Evolutionary conservation across 92 coral and sea anemone genomes (phyloP), one percentile per base, ranked within the genome.

Genomic region (Palythoa grandiflora): DNA sequence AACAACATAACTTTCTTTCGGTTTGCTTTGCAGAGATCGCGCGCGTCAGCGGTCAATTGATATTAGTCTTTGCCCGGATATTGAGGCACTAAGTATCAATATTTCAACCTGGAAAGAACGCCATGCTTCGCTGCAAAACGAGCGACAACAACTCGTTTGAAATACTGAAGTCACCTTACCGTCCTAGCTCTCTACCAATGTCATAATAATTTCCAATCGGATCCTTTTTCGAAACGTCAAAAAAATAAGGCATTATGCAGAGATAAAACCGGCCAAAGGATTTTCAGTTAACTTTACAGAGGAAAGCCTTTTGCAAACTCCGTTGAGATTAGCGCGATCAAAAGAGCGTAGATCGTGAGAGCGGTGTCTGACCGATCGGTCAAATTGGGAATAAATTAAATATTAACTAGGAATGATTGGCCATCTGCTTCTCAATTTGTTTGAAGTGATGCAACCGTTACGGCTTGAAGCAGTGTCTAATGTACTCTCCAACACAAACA

Each of bases 121-220:
- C 65, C 73, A 80, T 19, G 73, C 88, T 21, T 77, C 84, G 50
- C 73, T 60, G 70, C 68, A 63, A 77, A 66, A 39, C 59, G 38
- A 39, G 75, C 17, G 78, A 60, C 74, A 39, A 61, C 9, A 54
- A 14, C 40, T n/a, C 68, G 17, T 38, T 28, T 40, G 14, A 6
- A 21, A 51, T 17, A 47, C 16, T 73, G 20, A 83, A 17, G 9
- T 60, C 1, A 2, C 2, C 88, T 79, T 91, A 94, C 98, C 98
- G 93, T 68, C 98, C 98, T 0, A 94, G 90, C 71, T 94, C 98
- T 44, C 86, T 84, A 17, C 95, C 98, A 13, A 94, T 89, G 75
- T 86, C 91, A 80, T 92, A 94, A 79, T 85, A 92, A 63, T 94
- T 81, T 75, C 91, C 98, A 37, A 94, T 92, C 54, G 98, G 98